phyloP scores from a whole-genome alignment of 2,888 invertebrate species.

The Ptilodon capucinus region DNA sequence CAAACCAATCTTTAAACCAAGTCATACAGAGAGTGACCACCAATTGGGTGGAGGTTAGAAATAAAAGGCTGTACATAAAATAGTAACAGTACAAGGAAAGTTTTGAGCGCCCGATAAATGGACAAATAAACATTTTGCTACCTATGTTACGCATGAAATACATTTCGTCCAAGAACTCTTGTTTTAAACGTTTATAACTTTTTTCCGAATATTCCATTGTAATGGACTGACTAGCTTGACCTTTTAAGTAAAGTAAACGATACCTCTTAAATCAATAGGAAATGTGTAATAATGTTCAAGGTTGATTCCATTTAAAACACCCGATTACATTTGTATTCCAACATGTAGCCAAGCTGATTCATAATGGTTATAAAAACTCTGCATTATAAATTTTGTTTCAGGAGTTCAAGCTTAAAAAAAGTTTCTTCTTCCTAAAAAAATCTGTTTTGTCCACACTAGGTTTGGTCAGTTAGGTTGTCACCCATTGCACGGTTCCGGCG shows the following conservation, averaged over 20 bases:
- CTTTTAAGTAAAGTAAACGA: background rate
- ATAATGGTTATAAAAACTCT: too few relatives aligned
- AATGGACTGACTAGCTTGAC: background rate
- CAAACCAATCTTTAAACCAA: conserved; percentile 52
- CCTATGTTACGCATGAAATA: conserved; percentile 48
- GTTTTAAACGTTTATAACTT: conserved; percentile 31
- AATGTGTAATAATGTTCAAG: background rate
- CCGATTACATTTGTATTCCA: background rate
- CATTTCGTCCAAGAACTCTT: conserved; percentile 45
- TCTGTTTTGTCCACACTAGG: too few relatives aligned
- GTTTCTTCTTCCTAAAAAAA: too few relatives aligned
- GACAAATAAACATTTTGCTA: conserved; percentile 53
- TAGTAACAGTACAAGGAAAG: conserved; percentile 36
- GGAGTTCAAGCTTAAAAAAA: background rate
- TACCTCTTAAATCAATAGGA: background rate
- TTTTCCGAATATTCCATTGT: conserved; percentile 24
- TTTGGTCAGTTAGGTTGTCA: too few relatives aligned
- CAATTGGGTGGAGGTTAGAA: conserved; percentile 51
- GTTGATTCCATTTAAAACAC: background rate
- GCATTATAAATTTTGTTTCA: too few relatives aligned
- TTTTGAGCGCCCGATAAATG: conserved; percentile 51
- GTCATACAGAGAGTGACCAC: conserved; percentile 45
- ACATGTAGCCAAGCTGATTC: too few relatives aligned
- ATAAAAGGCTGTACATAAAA: conserved; percentile 35
- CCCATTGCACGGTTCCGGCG: too few relatives aligned